Percentiles rank a stretch among this genome's conserved stretches.
phyloP scores from a whole-genome alignment of 1,140 invertebrate genomes.

The Drosophila repletoides region DNA sequence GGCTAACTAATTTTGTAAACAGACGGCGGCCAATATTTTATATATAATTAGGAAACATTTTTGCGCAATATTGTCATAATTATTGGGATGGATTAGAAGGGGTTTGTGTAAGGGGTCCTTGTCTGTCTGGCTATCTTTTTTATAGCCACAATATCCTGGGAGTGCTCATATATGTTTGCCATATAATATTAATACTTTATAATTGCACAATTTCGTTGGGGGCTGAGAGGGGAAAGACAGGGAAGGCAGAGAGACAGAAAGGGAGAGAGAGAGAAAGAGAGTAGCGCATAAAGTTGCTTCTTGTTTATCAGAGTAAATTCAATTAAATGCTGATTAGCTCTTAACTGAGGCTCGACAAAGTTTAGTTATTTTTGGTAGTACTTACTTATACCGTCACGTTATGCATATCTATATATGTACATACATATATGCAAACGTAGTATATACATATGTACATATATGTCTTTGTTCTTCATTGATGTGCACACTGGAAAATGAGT shows the following conservation, averaged over 20 bases:
- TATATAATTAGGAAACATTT: slow-evolving; percentile 74
- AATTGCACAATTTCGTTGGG: slow-evolving; percentile 58
- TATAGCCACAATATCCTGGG: slow-evolving; percentile 55
- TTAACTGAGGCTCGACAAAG: slow-evolving; percentile 12
- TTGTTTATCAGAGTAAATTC: slow-evolving; percentile 48
- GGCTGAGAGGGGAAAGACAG: neutral
- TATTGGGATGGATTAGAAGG: neutral
- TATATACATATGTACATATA: neutral
- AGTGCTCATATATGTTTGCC: slow-evolving; percentile 30
- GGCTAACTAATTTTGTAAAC: slow-evolving; percentile 67
- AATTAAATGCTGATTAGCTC: slow-evolving; percentile 72
- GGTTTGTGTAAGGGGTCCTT: neutral
- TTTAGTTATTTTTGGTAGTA: neutral
- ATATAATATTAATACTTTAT: slow-evolving; percentile 78
- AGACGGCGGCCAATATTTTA: slow-evolving; percentile 66
- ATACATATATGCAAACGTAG: neutral
- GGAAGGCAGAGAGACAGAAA: neutral
- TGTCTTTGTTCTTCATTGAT: neutral
- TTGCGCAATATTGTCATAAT: slow-evolving; percentile 28
- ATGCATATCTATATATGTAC: neutral
- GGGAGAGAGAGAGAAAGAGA: neutral
- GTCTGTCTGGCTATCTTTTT: neutral
- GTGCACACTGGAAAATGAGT: slow-evolving; percentile 13
- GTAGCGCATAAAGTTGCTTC: slow-evolving; percentile 12
- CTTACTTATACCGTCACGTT: too few species aligned